phyloP scores from a whole-genome alignment of 1,140 invertebrate species.

The Platyscapa corneri region DNA sequence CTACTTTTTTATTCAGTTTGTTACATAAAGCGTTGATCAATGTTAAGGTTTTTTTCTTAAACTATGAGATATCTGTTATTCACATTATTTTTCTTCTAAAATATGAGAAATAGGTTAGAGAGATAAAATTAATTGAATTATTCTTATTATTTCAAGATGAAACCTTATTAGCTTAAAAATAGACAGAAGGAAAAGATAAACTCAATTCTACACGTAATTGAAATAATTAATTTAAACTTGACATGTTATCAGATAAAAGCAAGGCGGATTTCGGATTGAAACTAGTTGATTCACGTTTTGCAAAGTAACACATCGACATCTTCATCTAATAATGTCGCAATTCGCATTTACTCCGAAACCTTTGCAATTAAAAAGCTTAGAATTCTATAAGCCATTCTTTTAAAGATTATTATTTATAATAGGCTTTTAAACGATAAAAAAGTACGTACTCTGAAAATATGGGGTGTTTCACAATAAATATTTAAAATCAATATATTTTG shows the following conservation, averaged over 20 bases:
- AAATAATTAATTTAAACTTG: constrained; percentile 48
- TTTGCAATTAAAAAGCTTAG: neutral
- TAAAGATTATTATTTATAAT: neutral
- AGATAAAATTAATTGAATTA: too few species aligned
- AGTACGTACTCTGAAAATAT: too few species aligned
- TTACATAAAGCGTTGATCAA: constrained; percentile 4
- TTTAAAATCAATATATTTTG: too few species aligned
- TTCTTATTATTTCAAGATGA: constrained; percentile 11
- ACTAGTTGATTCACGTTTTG: constrained; percentile 11
- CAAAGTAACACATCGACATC: constrained; percentile 11
- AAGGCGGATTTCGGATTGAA: constrained; percentile 6
- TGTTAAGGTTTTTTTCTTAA: neutral
- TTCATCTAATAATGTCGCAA: constrained; percentile 19
- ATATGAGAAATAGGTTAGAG: too few species aligned
- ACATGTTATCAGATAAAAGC: constrained; percentile 23
- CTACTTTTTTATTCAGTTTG: neutral
- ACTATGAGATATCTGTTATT: too few species aligned
- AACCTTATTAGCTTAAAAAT: neutral
- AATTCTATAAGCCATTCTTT: neutral
- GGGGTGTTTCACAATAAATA: too few species aligned
- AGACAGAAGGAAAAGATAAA: constrained; percentile 13
- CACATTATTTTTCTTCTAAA: too few species aligned
- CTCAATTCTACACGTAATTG: constrained; percentile 36
- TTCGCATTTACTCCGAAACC: neutral
- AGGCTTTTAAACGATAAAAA: neutral